A percentile compares a stretch with the other conserved stretches of the same genome.
phyloP scores from a whole-genome alignment of 2,797 vertebrate genomes.

The Chaenodraco wilsoni region DNA sequence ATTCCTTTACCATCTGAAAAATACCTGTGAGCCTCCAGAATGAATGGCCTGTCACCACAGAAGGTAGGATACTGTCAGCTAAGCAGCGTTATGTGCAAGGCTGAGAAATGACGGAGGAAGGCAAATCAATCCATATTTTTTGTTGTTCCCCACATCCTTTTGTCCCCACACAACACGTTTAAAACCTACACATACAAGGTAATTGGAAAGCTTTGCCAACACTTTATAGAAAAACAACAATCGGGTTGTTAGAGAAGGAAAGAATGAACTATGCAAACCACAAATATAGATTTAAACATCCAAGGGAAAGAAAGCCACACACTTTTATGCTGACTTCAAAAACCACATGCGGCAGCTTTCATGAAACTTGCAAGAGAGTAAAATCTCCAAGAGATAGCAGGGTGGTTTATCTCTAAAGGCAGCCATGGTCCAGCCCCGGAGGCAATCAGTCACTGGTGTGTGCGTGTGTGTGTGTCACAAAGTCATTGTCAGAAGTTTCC shows the following conservation, averaged over 20 bases:
- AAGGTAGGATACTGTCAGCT: conserved; percentile 42
- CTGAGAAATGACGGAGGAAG: conserved; percentile 23
- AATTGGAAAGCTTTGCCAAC: conserved; percentile 20
- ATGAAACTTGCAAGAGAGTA: conserved; percentile 49
- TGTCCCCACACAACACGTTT: background rate
- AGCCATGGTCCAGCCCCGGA: conserved; percentile 53
- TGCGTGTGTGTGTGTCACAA: conserved; percentile 43
- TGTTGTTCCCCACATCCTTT: background rate
- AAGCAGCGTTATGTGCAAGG: conserved; percentile 8
- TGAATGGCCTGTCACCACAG: conserved; percentile 55
- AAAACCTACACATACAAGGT: background rate
- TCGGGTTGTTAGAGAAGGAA: conserved; percentile 18
- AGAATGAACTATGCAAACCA: conserved; percentile 32
- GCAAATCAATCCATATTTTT: conserved; percentile 48
- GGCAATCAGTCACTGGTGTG: conserved; percentile 46
- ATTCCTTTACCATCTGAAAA: conserved; percentile 36
- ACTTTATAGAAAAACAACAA: conserved; percentile 17
- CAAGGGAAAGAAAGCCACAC: conserved; percentile 31
- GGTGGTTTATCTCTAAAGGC: conserved; percentile 65
- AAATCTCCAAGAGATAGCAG: conserved; percentile 56
- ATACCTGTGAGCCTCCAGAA: conserved; percentile 38
- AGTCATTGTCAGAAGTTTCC: conserved; percentile 60
- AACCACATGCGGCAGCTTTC: conserved; percentile 40
- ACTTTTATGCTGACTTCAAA: conserved; percentile 53
- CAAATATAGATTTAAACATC: conserved; percentile 42